phyloP scores from a whole-genome alignment of 2,797 vertebrate species.

The Catostomus latipinnis region DNA sequence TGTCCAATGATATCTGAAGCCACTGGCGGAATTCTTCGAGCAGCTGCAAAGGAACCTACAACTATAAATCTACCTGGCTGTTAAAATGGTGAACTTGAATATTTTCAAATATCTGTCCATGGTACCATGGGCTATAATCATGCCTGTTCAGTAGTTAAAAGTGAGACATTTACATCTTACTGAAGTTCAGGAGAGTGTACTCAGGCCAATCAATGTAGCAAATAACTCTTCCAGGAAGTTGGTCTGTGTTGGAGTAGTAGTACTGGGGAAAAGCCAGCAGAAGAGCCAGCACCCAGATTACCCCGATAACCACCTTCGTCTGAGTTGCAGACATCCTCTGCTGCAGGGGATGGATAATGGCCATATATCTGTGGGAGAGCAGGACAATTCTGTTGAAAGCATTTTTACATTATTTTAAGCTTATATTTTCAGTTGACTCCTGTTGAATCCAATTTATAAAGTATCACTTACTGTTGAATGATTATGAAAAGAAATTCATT shows the following conservation, averaged over 20 bases:
- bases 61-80: slow-evolving; percentile 10
- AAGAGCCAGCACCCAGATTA: slow-evolving; percentile 93
- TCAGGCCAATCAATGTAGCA: slow-evolving; percentile 93
- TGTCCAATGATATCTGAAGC: slow-evolving; percentile 1
- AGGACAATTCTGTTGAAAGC: neutral
- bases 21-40: neutral
- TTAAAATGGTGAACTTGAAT: slow-evolving; percentile 2
- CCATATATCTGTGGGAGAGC: slow-evolving; percentile 88
- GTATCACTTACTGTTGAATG: too few relatives aligned
- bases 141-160: neutral
- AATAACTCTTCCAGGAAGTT: slow-evolving; percentile 81
- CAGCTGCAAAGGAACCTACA: neutral
- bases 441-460: too few relatives aligned
- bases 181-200: slow-evolving; percentile 75
- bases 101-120: neutral
- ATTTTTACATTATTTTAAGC: too few relatives aligned
- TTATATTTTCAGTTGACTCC: too few relatives aligned
- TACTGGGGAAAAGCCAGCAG: slow-evolving; percentile 93
- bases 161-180: slow-evolving; percentile 80
- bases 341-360: slow-evolving; percentile 94
- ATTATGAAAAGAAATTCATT: too few relatives aligned
- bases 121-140: neutral
- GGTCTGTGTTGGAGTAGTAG: slow-evolving; percentile 84
- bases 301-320: slow-evolving; percentile 87
- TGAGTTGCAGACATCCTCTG: slow-evolving; percentile 90